Conservation (phyloP, 1,140 invertebrate genomes). For the Lycorma delicatula region DNA sequence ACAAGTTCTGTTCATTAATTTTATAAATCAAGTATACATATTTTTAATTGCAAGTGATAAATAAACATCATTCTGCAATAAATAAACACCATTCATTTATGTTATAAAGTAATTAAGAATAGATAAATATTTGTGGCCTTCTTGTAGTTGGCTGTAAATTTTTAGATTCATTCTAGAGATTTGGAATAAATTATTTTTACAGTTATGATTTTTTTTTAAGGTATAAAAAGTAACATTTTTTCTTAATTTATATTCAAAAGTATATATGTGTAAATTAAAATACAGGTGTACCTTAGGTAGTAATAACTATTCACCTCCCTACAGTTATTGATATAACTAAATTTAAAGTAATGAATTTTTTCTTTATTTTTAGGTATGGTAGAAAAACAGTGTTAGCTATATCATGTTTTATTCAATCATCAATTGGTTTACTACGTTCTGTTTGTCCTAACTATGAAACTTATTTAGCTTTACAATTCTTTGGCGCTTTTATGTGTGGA, state of each 20-base stretch:
- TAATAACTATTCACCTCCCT: not conserved
- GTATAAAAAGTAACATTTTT: not conserved
- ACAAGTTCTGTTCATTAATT: too few species aligned
- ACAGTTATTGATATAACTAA: not conserved
- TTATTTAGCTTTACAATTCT: constrained; percentile 45
- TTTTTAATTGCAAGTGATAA: too few species aligned
- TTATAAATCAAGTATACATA: too few species aligned
- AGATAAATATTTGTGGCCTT: too few species aligned
- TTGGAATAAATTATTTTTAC: not conserved
- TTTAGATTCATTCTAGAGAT: too few species aligned
- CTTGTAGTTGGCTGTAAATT: too few species aligned
- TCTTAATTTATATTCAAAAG: not conserved
- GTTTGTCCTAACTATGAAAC: constrained; percentile 44
- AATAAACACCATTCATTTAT: too few species aligned
- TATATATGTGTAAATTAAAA: not conserved
- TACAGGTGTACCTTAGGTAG: not conserved
- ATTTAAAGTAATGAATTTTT: not conserved
- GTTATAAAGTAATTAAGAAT: too few species aligned
- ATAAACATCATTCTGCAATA: too few species aligned
- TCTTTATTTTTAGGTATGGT: constrained; percentile 42
- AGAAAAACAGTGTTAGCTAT: constrained; percentile 48
- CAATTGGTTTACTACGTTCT: constrained; percentile 44
- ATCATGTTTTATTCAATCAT: constrained; percentile 44
- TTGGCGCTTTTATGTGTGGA: constrained; percentile 50
- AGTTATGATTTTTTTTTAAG: not conserved